Evolutionary conservation across 2,113 vertebrate genomes (phyloP).

Genomic region (Malaclemys terrapin): DNA sequence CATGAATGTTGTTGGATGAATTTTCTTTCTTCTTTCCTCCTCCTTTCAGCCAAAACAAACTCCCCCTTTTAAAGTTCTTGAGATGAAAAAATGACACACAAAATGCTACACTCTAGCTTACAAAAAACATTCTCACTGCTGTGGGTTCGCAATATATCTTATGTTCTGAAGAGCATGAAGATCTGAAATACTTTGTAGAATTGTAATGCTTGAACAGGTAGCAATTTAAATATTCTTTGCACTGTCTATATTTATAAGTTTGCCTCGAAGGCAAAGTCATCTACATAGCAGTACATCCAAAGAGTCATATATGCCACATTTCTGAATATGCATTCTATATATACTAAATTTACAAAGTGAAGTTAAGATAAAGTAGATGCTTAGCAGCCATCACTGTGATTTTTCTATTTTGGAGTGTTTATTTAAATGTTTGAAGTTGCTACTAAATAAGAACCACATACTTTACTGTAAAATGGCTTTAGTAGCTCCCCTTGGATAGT

Average conservation of each 20-base stretch:
- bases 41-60: background rate
- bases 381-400: background rate
- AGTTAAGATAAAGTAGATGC: rapidly evolving
- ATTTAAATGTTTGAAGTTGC: background rate
- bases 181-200: background rate
- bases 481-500: background rate
- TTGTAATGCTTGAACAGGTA: background rate
- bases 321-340: background rate
- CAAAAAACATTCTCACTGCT: background rate
- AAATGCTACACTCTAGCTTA: background rate
- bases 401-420: background rate
- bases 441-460: background rate
- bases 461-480: background rate
- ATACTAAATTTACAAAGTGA: background rate
- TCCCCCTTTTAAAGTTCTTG: background rate
- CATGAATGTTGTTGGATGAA: rapidly evolving
- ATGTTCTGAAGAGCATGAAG: background rate
- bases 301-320: background rate
- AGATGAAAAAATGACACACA: background rate
- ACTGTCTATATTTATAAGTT: background rate
- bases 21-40: background rate
- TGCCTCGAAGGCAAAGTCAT: background rate
- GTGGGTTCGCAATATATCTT: too few species aligned
- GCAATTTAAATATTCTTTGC: background rate
- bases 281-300: background rate